phyloP scores from a whole-genome alignment of 2,113 vertebrate species.

The Mustela lutreola region DNA sequence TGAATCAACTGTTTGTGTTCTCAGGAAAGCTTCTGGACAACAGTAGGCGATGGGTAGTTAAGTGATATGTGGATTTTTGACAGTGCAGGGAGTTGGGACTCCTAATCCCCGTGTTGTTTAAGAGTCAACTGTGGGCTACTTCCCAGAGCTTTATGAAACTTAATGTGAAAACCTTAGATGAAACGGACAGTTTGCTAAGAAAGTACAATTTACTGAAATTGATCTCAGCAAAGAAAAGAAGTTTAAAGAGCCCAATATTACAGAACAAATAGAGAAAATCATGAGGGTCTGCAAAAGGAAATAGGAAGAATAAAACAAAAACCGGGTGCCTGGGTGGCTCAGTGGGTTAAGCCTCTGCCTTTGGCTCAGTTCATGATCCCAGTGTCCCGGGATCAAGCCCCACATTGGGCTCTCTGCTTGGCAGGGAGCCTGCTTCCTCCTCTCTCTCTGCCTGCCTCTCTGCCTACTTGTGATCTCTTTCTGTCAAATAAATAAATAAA shows the following conservation, averaged over 20 bases:
- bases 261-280: neutral
- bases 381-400: too few species aligned
- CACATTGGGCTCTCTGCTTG: fast-evolving
- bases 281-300: neutral
- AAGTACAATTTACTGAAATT: constrained; percentile 13
- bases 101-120: neutral
- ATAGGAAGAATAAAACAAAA: neutral
- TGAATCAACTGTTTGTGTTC: neutral
- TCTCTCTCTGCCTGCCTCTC: too few species aligned
- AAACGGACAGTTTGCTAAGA: neutral
- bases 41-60: neutral
- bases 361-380: too few species aligned
- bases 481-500: too few species aligned
- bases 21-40: neutral
- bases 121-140: neutral
- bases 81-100: neutral
- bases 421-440: too few species aligned
- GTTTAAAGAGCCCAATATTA: neutral
- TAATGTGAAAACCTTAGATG: neutral
- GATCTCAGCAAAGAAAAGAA: neutral
- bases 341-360: too few species aligned
- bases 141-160: neutral
- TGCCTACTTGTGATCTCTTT: too few species aligned
- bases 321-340: too few species aligned
- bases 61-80: neutral